A percentile compares a stretch with the other conserved stretches of the same genome.
phyloP scores from a whole-genome alignment of 2,113 vertebrate genomes.

The Acinonyx jubatus region DNA sequence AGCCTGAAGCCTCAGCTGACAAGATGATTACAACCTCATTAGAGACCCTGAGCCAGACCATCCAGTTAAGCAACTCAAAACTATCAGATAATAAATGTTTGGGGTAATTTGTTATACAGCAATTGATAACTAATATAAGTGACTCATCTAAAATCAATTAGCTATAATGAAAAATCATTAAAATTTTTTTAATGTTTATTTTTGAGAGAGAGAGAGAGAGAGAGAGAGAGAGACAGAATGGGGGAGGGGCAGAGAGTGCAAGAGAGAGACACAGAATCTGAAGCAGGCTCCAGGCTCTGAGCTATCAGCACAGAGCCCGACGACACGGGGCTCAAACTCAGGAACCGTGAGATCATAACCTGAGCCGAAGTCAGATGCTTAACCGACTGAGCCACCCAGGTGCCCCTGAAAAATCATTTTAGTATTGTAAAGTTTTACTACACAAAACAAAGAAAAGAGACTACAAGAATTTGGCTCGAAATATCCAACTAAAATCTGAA shows the following conservation, averaged over 20 bases:
- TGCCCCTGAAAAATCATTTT: neutral
- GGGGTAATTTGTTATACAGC: neutral
- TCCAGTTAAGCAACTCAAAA: neutral
- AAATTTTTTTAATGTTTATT: too few relatives aligned
- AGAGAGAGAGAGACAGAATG: too few relatives aligned
- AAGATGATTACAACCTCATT: neutral
- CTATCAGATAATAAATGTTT: neutral
- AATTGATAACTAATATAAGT: neutral
- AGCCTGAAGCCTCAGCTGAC: neutral
- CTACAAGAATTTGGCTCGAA: neutral
- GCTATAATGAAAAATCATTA: neutral
- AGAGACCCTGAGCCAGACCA: neutral
- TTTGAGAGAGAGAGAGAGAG: too few relatives aligned
- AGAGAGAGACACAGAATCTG: too few relatives aligned
- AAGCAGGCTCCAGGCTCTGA: too few relatives aligned
- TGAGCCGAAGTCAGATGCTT: too few relatives aligned
- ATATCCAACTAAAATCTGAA: neutral
- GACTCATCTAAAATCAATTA: neutral
- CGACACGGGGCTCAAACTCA: too few relatives aligned
- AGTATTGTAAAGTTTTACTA: neutral
- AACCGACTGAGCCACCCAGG: too few relatives aligned
- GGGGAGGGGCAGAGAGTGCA: too few relatives aligned
- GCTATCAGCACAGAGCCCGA: too few relatives aligned
- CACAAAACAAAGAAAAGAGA: neutral
- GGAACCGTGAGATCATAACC: too few relatives aligned